These are phyloP conservation scores for Achatina immaculata DNA, from an alignment of 1,140 invertebrate genomes.

Conservation along the genomic window DNA sequence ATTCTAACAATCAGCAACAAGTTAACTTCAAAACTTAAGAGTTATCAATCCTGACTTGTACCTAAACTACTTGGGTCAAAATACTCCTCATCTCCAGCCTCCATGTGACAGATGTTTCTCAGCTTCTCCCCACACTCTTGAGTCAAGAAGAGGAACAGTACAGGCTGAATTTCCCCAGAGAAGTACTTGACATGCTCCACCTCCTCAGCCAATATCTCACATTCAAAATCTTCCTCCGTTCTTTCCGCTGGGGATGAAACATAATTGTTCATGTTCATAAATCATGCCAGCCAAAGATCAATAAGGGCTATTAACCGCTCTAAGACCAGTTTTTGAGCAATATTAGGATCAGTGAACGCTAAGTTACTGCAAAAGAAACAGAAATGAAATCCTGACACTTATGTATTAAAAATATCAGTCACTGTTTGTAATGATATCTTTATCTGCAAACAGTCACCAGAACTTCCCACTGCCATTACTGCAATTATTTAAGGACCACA, in stretches of 20 bases:
- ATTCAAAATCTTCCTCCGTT: constrained; percentile 44
- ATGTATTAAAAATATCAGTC: background rate
- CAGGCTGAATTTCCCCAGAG: constrained; percentile 80
- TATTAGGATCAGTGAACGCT: background rate
- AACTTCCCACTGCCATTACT: too few relatives aligned
- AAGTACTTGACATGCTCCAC: constrained; percentile 73
- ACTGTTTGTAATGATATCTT: background rate
- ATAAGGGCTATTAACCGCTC: background rate
- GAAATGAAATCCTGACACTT: background rate
- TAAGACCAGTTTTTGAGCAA: background rate
- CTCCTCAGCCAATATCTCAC: constrained; percentile 53
- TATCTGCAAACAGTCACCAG: too few relatives aligned
- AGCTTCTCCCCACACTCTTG: constrained; percentile 78
- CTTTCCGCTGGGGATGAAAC: constrained; percentile 48
- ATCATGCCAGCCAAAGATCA: background rate
- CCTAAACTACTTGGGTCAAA: constrained; percentile 78
- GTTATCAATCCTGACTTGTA: constrained; percentile 65
- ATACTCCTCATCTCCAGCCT: constrained; percentile 70
- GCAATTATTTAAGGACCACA: too few relatives aligned
- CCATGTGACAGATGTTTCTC: constrained; percentile 79
- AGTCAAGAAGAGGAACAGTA: constrained; percentile 84
- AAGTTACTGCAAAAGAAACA: background rate
- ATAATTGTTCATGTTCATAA: background rate
- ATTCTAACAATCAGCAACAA: too few relatives aligned
- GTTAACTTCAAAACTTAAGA: too few relatives aligned